These are phyloP conservation scores for Crotophaga sulcirostris DNA, from an alignment of 2,113 vertebrate genomes.

Conservation along the genomic window DNA sequence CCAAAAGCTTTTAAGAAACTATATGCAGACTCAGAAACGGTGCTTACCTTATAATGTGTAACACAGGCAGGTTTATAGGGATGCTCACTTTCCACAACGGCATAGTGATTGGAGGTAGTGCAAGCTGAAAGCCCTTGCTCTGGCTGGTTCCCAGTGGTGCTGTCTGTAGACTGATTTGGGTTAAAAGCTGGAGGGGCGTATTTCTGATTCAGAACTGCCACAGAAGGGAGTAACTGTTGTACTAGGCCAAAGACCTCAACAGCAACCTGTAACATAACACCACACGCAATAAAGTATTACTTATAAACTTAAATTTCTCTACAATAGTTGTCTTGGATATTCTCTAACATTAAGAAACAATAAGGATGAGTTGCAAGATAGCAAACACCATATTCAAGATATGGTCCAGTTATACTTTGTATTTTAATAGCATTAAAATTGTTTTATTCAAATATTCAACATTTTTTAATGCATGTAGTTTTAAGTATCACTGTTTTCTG, in stretches of 20 bases:
- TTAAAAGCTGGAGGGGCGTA: conserved; percentile 98
- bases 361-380: too few relatives aligned
- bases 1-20: not conserved
- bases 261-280: conserved; percentile 82
- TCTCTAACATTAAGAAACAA: not conserved
- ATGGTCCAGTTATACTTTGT: not conserved
- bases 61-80: conserved; percentile 95
- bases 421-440: not conserved
- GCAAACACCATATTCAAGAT: too few relatives aligned
- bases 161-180: conserved; percentile 98
- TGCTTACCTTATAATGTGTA: conserved; percentile 90
- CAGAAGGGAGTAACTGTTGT: conserved; percentile 93
- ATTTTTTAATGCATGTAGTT: not conserved
- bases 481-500: not conserved
- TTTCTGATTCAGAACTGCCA: conserved; percentile 96
- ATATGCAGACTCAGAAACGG: rapidly evolving
- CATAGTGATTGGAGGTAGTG: conserved; percentile 95
- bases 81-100: conserved; percentile 95
- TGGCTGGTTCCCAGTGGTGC: conserved; percentile 94
- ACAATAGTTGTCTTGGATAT: not conserved
- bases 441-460: not conserved
- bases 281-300: rapidly evolving
- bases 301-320: not conserved
- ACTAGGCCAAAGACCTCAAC: conserved; percentile 97
- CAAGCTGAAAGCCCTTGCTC: conserved; percentile 96